Conservation (phyloP, 2,888 invertebrate species). For the Drosophila nr. fundita region DNA sequence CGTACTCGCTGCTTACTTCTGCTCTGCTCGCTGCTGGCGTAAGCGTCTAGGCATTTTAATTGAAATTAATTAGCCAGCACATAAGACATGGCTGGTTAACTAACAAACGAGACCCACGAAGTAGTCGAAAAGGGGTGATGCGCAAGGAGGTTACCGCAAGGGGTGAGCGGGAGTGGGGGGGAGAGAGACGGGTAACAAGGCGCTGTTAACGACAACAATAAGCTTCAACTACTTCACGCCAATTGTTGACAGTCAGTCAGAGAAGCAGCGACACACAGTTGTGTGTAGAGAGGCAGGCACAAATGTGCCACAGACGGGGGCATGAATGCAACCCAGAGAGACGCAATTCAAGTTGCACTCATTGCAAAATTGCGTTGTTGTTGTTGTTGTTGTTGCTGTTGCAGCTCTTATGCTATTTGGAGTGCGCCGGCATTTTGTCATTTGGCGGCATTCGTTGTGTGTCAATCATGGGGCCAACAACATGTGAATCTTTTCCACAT, state of each 20-base stretch:
- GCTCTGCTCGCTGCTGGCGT: conserved; percentile 24
- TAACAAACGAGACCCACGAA: conserved; percentile 54
- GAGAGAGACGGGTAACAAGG: not conserved
- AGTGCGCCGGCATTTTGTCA: conserved; percentile 64
- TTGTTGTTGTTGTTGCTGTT: conserved; percentile 9
- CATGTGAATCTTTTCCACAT: conserved; percentile 74
- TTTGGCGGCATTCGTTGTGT: conserved; percentile 64
- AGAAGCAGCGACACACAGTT: conserved; percentile 1
- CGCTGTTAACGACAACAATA: conserved; percentile 54
- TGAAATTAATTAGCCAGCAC: conserved; percentile 75
- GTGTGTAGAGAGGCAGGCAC: not conserved
- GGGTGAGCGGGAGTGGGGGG: not conserved
- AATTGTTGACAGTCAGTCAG: conserved; percentile 72
- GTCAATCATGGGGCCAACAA: conserved; percentile 63
- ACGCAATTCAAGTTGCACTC: conserved; percentile 40
- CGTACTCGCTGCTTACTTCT: not conserved
- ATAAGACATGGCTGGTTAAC: conserved; percentile 65
- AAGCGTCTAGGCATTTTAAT: conserved; percentile 76
- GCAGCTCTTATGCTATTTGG: conserved; percentile 16
- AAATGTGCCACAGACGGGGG: not conserved
- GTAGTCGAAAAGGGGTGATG: not conserved
- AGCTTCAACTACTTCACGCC: conserved; percentile 73
- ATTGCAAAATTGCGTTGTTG: conserved; percentile 46
- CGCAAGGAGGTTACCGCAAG: not conserved
- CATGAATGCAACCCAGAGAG: conserved; percentile 14